Evolutionary conservation across 1,140 invertebrate genomes (phyloP).

Genomic region (Euura saliciscinereae): DNA sequence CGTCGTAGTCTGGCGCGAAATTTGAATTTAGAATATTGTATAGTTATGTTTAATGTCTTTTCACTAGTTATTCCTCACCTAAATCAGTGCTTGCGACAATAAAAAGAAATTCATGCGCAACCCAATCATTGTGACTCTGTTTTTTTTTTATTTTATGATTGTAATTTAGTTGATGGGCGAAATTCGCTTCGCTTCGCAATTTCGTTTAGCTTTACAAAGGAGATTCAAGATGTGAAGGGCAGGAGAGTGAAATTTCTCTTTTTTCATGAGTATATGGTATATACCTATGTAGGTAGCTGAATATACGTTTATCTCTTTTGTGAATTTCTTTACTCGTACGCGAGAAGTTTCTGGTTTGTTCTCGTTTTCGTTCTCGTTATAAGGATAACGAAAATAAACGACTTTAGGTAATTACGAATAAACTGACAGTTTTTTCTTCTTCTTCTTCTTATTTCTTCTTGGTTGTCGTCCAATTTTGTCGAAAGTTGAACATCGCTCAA

Average conservation of each 20-base stretch:
- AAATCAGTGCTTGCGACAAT: too few relatives aligned
- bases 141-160: too few relatives aligned
- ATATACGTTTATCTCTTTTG: not conserved
- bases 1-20: too few relatives aligned
- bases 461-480: not conserved
- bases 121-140: too few relatives aligned
- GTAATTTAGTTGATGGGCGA: too few relatives aligned
- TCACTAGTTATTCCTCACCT: too few relatives aligned
- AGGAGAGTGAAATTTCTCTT: not conserved
- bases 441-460: not conserved
- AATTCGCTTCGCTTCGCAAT: too few relatives aligned
- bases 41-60: too few relatives aligned
- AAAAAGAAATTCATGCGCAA: too few relatives aligned
- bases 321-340: not conserved
- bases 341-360: not conserved
- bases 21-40: too few relatives aligned
- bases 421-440: not conserved
- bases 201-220: too few relatives aligned
- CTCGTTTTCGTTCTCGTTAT: not conserved
- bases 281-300: not conserved
- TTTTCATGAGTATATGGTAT: not conserved
- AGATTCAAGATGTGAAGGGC: too few relatives aligned
- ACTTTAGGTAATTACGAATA: not conserved
- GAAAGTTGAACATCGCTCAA: not conserved
- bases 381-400: not conserved